phyloP scores from a whole-genome alignment of 2,113 vertebrate species.

The Plecturocebus donacophilus region DNA sequence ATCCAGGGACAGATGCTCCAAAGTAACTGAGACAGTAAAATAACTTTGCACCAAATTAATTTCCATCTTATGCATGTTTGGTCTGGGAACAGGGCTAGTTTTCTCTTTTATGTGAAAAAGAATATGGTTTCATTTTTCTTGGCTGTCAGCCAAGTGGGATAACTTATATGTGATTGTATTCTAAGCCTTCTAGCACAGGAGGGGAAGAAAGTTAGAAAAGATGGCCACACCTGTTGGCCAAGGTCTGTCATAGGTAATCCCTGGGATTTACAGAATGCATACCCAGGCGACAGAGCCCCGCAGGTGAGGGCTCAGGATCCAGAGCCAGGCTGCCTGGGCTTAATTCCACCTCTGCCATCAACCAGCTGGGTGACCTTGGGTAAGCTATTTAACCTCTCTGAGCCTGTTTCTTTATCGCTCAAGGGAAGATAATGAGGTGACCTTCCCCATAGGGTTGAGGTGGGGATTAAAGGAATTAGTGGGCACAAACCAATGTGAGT shows the following conservation, averaged over 20 bases:
- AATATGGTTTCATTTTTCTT: constrained; percentile 83
- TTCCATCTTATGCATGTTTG: constrained; percentile 81
- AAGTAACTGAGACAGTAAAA: constrained; percentile 52
- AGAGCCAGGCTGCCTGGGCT: neutral
- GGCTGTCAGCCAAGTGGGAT: constrained; percentile 83
- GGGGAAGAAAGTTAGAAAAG: neutral
- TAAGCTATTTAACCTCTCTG: neutral
- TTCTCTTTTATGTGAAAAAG: constrained; percentile 80
- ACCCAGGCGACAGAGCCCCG: neutral
- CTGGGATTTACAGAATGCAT: neutral
- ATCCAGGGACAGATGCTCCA: neutral
- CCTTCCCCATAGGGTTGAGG: neutral
- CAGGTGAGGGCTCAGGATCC: neutral
- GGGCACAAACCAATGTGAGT: neutral
- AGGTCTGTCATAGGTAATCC: constrained; percentile 77
- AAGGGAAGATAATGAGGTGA: neutral
- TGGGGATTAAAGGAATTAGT: neutral
- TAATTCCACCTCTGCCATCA: neutral
- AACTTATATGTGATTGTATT: constrained; percentile 67
- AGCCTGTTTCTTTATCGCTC: neutral
- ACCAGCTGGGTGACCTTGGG: neutral
- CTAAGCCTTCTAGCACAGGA: constrained; percentile 58
- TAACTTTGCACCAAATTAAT: constrained; percentile 83
- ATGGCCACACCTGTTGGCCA: constrained; percentile 29
- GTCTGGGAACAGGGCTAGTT: constrained; percentile 81